Conservation (phyloP, 2,888 invertebrate genomes). For the Stenolophus ochropezus region DNA sequence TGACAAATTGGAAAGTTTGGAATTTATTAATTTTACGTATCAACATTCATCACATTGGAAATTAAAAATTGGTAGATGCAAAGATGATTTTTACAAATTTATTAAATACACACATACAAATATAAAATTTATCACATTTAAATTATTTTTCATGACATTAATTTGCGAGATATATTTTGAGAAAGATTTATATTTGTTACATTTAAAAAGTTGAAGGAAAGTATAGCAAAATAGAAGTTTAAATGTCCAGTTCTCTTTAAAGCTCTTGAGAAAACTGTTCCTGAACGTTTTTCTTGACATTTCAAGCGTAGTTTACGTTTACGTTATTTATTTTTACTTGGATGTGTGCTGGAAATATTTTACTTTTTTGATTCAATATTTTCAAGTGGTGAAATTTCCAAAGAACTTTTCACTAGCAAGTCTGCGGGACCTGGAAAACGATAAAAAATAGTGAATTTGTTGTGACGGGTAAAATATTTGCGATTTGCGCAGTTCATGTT, state of each 20-base stretch:
- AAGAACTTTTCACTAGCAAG: neutral
- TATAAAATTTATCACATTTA: too few relatives aligned
- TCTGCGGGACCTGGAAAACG: neutral
- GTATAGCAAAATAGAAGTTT: constrained; percentile 25
- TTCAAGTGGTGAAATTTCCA: neutral
- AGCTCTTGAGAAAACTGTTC: constrained; percentile 9
- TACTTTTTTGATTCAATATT: neutral
- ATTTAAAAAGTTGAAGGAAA: constrained; percentile 1
- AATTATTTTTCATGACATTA: too few relatives aligned
- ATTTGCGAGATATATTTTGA: too few relatives aligned
- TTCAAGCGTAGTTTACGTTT: constrained; percentile 30
- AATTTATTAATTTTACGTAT: too few relatives aligned
- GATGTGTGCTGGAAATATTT: neutral
- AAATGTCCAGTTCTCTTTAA: constrained; percentile 33
- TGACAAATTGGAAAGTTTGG: too few relatives aligned
- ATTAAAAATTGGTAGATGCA: too few relatives aligned
- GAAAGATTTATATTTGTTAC: neutral
- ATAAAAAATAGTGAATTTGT: neutral
- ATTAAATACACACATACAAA: too few relatives aligned
- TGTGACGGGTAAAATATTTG: neutral
- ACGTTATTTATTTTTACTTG: neutral
- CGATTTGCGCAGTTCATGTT: too few relatives aligned
- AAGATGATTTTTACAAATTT: too few relatives aligned
- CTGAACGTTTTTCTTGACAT: constrained; percentile 12
- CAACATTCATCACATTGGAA: too few relatives aligned